Evolutionary conservation across 2,888 invertebrate species (phyloP).

Genomic region (Glaucopsyche alexis): DNA sequence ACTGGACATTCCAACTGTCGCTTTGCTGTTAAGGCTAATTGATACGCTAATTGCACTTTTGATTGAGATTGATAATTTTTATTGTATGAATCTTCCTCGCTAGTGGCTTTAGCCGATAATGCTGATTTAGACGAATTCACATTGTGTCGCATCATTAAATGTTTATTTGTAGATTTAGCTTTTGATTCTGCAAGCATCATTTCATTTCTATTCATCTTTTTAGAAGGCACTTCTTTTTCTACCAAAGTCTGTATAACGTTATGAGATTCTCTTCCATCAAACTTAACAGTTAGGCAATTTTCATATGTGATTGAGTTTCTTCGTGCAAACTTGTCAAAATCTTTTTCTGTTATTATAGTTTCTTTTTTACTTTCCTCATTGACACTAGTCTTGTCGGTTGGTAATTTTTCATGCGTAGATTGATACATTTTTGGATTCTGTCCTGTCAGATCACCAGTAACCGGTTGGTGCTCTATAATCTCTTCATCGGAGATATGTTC

Average conservation of each 20-base stretch:
- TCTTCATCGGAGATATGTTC: slow-evolving; percentile 48
- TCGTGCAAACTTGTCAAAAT: slow-evolving; percentile 72
- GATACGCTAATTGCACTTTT: slow-evolving; percentile 68
- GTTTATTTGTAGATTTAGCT: slow-evolving; percentile 52
- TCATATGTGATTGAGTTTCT: slow-evolving; percentile 69
- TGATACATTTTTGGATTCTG: slow-evolving; percentile 37
- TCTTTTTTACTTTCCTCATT: slow-evolving; percentile 52
- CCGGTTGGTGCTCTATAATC: slow-evolving; percentile 50
- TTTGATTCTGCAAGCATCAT: slow-evolving; percentile 52
- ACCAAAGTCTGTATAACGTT: slow-evolving; percentile 61
- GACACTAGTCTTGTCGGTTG: slow-evolving; percentile 51
- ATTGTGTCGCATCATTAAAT: slow-evolving; percentile 46
- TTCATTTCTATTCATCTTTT: slow-evolving; percentile 56
- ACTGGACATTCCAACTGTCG: slow-evolving; percentile 61
- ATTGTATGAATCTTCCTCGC: slow-evolving; percentile 50
- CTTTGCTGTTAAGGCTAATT: slow-evolving; percentile 65
- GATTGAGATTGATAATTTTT: slow-evolving; percentile 68
- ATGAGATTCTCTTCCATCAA: slow-evolving; percentile 57
- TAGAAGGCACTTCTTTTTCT: slow-evolving; percentile 53
- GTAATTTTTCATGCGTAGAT: slow-evolving; percentile 49
- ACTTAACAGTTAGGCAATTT: slow-evolving; percentile 64
- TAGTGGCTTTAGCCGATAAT: slow-evolving; percentile 43
- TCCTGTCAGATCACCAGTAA: slow-evolving; percentile 48
- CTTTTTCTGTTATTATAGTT: slow-evolving; percentile 68
- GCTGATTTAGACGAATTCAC: slow-evolving; percentile 47